Conservation (phyloP, 2,113 vertebrate species). For the Eptesicus fuscus region DNA sequence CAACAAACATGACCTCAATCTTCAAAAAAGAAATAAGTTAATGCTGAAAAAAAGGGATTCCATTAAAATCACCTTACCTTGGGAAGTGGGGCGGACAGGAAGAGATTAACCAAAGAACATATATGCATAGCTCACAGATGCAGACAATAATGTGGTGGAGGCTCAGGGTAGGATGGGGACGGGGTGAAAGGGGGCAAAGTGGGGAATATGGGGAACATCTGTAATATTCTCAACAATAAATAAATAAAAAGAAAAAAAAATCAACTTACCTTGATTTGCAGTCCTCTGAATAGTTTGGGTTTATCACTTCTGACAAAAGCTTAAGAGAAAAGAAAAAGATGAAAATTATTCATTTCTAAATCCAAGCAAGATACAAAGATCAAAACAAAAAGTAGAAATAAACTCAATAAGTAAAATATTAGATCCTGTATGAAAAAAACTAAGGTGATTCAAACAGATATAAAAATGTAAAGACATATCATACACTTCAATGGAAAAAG, state of each 20-base stretch:
- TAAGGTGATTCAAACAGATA: conserved; percentile 8
- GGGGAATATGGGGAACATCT: not conserved
- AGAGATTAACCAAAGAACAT: not conserved
- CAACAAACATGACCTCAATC: not conserved
- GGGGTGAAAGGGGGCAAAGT: not conserved
- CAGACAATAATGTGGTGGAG: not conserved
- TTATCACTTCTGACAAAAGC: conserved; percentile 99
- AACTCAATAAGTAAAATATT: not conserved
- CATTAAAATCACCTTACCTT: conserved; percentile 85
- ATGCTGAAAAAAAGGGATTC: not conserved
- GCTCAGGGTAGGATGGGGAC: not conserved
- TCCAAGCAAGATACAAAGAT: not conserved
- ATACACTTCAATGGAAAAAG: not conserved
- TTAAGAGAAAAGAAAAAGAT: conserved; percentile 71
- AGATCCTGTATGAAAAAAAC: not conserved
- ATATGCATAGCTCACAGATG: not conserved
- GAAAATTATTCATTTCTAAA: not conserved
- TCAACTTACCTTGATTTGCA: conserved; percentile 94
- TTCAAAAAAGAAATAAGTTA: not conserved
- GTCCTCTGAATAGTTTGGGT: conserved; percentile 98
- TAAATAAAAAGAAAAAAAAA: not conserved
- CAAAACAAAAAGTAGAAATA: not conserved
- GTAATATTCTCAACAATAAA: not conserved
- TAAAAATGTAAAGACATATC: not conserved
- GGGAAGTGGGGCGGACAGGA: not conserved